Evolutionary conservation across 2,888 invertebrate species (phyloP), one percentile per base, ranked within the genome.

Genomic region (Chirona hameri): DNA sequence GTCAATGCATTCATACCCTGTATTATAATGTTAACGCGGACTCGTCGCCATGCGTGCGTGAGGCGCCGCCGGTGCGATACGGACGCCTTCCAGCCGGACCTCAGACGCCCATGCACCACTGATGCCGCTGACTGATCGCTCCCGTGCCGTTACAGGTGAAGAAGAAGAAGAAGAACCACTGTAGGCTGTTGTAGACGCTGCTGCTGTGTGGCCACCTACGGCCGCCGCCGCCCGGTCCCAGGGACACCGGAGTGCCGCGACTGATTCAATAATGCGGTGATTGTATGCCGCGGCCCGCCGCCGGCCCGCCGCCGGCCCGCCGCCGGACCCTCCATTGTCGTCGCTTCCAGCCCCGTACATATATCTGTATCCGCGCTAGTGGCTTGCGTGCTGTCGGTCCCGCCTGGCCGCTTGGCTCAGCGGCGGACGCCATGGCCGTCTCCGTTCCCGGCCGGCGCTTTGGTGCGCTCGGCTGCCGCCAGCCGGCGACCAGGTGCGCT

Each of bases 111-210:
- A 1, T 12, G 52, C 18, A 52, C 52, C 48, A 10, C 52, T 52
- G 1, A 15, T 4, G 7, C 52, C 52, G 18, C 52, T 52, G 18
- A 60, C 24, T 24, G 60, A 60, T 24, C 24, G 60, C 3, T 24
- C 9, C 24, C 65, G n/a, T 65, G n/a, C 12, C n/a, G 31, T 72
- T 24, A 12, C 82, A 82, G 76, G 85, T 85, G 65, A 85, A 85
- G 83, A 84, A 84, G 84, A 85, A 85, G 84, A 85, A 85, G 84
- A 84, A 83, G 81, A 80, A 81, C 29, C 83, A 82, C 80, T 85
- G 85, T 81, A 82, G 82, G 65, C 83, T 84, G 82, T 83, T 84
- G 72, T 84, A 84, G 83, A 83, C 72, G 31, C 12, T 29, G 69
- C 27, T 24, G 60, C 7, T 18, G 60, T 60, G 24, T 18, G 24